Evolutionary conservation across 2,113 vertebrate genomes (phyloP), one percentile per base, ranked within the genome.

Genomic region (Sturnira hondurensis): DNA sequence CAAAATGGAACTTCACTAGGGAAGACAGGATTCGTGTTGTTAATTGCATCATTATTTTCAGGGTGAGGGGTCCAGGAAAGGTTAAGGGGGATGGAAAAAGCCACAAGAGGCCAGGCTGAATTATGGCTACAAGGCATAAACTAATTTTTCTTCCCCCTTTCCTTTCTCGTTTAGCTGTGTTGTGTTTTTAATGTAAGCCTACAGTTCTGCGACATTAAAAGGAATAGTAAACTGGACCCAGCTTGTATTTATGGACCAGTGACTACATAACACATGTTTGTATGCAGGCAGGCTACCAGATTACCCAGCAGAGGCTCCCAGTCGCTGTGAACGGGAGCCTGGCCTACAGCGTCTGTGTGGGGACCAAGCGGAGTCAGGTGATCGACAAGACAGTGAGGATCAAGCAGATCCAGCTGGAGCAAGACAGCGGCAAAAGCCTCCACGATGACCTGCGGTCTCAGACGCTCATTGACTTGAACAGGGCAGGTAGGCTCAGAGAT

Each of bases 341-440:
- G 95, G 98, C 95, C 0, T 99, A 99, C 97, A 98, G 98, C 95
- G 33, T 99, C 95, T 97, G 98, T 54, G 87, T 90, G 74, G 99
- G 98, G 84, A 98, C 94, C 71, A 99, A 98, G 91, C 98, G 78
- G 94, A 98, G 89, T 96, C 98, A 98, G 94, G 96, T 99, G 97
- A 91, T 98, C 92, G 98, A 97, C 90, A 99, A 98, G 98, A 98
- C 95, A 0, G 99, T 99, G 80, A 98, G 97, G 71, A 98, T 99
- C 96, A 99, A 99, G 97, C 99, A 99, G 98, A 99, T 99, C 97
- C 99, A 99, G 98, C 97, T 99, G 98, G 99, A 99, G 97, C 99
- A 99, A 98, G 99, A 99, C 98, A 99, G 99, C 36, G 99, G 99
- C 95, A 99, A 99, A 97, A 99, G 99, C 98, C 99, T 99, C 45